Evolutionary conservation across 2,797 vertebrate species (phyloP).

Genomic region (Ciconia nigra): DNA sequence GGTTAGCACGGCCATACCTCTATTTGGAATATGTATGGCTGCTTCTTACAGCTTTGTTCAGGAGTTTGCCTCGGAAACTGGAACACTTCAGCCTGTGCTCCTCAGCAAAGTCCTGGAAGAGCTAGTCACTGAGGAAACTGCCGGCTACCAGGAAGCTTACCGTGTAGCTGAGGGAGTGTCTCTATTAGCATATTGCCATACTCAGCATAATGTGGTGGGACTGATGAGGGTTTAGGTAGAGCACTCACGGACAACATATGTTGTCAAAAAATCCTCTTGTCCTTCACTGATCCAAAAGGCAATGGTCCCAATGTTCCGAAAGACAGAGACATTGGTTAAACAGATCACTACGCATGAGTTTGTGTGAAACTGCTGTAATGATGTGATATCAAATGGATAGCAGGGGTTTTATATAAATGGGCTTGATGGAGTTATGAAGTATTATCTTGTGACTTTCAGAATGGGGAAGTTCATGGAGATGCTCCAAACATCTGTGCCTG

Average conservation of each 20-base stretch:
- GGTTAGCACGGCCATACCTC: background rate
- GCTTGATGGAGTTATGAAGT: background rate
- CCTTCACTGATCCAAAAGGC: background rate
- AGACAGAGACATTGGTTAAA: background rate
- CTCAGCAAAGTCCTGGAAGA: background rate
- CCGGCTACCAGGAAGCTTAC: background rate
- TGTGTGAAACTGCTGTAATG: background rate
- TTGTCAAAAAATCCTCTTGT: background rate
- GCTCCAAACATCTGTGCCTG: background rate
- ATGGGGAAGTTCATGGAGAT: background rate
- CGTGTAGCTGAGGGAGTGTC: background rate
- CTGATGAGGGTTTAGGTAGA: background rate
- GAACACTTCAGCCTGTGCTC: background rate
- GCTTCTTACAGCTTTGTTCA: background rate
- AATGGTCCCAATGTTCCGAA: background rate
- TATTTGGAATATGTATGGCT: background rate
- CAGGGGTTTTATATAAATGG: background rate
- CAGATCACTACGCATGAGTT: background rate
- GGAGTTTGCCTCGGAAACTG: background rate
- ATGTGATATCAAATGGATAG: background rate
- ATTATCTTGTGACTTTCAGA: background rate
- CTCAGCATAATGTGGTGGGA: background rate
- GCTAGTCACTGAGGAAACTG: background rate
- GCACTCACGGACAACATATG: fast-evolving
- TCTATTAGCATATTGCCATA: background rate